These are phyloP conservation scores for Helleia helle DNA, from an alignment of 2,888 invertebrate species.

Conservation along the genomic window DNA sequence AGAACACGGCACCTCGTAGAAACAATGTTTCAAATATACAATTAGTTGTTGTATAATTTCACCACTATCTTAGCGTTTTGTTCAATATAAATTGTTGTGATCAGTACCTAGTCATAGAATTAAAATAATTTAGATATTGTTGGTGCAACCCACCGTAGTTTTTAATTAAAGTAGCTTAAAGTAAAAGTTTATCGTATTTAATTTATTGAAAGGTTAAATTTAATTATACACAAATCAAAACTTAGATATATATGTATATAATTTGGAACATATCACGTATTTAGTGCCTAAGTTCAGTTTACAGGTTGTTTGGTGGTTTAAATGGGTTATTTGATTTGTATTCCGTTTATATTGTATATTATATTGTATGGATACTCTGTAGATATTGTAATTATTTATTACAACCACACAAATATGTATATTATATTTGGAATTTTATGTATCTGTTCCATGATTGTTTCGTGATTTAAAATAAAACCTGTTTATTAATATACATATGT, in stretches of 20 bases:
- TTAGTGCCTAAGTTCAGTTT: slow-evolving; percentile 26
- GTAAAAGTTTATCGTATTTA: background rate
- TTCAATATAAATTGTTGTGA: too few species aligned
- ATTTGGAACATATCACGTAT: slow-evolving; percentile 31
- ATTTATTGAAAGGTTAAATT: background rate
- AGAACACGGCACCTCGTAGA: too few species aligned
- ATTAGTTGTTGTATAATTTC: too few species aligned
- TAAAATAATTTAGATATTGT: slow-evolving; percentile 5
- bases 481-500: slow-evolving; percentile 75
- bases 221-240: background rate
- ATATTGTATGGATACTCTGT: slow-evolving; percentile 37
- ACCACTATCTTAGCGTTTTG: background rate
- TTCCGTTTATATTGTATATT: slow-evolving; percentile 27
- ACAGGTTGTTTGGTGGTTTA: slow-evolving; percentile 25
- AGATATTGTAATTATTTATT: slow-evolving; percentile 50
- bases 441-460: slow-evolving; percentile 51
- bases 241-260: slow-evolving; percentile 13
- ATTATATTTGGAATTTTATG: slow-evolving; percentile 45
- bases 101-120: slow-evolving; percentile 1
- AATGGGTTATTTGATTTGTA: too few species aligned
- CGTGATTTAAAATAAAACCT: slow-evolving; percentile 68
- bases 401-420: slow-evolving; percentile 36
- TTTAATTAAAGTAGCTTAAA: background rate
- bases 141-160: background rate
- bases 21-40: too few species aligned